Percentiles rank a stretch among this genome's conserved stretches.
These are phyloP conservation scores for Drosophila teissieri DNA, from an alignment of 1,140 invertebrate genomes.

Conservation along the genomic window DNA sequence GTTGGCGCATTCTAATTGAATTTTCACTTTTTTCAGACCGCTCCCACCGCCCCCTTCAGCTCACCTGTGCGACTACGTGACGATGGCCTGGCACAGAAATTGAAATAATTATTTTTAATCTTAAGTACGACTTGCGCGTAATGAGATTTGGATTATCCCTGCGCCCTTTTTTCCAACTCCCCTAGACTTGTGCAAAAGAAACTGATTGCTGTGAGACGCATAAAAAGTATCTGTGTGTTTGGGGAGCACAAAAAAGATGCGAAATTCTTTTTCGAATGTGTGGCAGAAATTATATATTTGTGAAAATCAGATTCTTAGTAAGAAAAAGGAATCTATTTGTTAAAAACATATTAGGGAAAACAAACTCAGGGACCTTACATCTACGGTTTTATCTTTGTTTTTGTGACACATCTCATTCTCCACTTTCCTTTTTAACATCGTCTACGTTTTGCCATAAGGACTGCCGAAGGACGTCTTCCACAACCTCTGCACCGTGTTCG, in stretches of 20 bases:
- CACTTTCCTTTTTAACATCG: neutral
- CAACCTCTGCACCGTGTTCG: neutral
- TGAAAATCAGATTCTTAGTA: neutral
- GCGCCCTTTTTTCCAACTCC: constrained; percentile 34
- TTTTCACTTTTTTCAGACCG: constrained; percentile 73
- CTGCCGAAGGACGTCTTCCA: neutral
- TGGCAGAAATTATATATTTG: neutral
- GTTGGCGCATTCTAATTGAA: constrained; percentile 81
- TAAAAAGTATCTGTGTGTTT: constrained; percentile 19
- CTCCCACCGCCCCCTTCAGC: neutral
- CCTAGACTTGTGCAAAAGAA: constrained; percentile 30
- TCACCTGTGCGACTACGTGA: constrained; percentile 65
- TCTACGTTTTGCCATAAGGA: neutral
- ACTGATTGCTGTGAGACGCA: constrained; percentile 37
- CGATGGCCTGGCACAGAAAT: constrained; percentile 74
- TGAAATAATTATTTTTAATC: constrained; percentile 84
- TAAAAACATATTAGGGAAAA: neutral
- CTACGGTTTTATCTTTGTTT: too few species aligned
- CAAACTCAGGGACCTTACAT: too few species aligned
- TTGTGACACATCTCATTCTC: neutral
- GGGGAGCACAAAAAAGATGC: neutral
- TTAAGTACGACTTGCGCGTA: constrained; percentile 82
- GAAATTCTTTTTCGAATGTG: neutral
- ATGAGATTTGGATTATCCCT: constrained; percentile 82
- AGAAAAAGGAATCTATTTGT: neutral